These are phyloP conservation scores for Gryllus bimaculatus DNA, from an alignment of 1,140 invertebrate species.

Conservation along the genomic window DNA sequence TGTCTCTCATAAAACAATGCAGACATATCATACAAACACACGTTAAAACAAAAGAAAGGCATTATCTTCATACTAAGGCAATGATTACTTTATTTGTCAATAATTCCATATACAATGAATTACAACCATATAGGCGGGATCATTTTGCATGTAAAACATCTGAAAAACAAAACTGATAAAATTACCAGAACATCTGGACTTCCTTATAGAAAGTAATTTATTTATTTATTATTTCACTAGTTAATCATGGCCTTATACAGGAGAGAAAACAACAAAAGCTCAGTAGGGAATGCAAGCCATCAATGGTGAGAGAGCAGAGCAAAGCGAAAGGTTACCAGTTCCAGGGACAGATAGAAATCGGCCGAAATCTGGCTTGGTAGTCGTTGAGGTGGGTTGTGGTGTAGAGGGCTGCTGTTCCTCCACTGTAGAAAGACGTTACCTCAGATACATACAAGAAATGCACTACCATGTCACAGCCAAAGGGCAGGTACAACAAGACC, in stretches of 20 bases:
- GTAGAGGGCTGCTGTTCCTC: conserved; percentile 41
- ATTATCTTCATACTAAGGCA: not conserved
- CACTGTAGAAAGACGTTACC: conserved; percentile 36
- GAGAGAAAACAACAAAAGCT: not conserved
- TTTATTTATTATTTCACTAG: not conserved
- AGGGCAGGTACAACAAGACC: not conserved
- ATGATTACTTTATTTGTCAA: not conserved
- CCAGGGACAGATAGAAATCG: conserved; percentile 63
- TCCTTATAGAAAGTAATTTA: too few relatives aligned
- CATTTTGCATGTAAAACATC: too few relatives aligned
- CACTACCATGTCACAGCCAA: conserved; percentile 6
- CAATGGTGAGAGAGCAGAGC: conserved; percentile 9
- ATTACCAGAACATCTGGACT: too few relatives aligned
- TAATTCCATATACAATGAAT: too few relatives aligned
- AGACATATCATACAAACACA: not conserved
- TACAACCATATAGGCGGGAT: too few relatives aligned
- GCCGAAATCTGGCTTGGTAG: conserved; percentile 43
- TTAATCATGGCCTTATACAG: not conserved
- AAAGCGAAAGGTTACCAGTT: conserved; percentile 40
- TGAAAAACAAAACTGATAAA: not conserved
- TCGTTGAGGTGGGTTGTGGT: conserved; percentile 2
- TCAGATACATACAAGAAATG: conserved; percentile 11
- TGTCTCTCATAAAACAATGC: not conserved
- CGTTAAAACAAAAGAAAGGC: not conserved
- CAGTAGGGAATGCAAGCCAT: not conserved